These are phyloP conservation scores for Zaprionus camerounensis DNA, from an alignment of 1,140 invertebrate species.

Conservation along the genomic window DNA sequence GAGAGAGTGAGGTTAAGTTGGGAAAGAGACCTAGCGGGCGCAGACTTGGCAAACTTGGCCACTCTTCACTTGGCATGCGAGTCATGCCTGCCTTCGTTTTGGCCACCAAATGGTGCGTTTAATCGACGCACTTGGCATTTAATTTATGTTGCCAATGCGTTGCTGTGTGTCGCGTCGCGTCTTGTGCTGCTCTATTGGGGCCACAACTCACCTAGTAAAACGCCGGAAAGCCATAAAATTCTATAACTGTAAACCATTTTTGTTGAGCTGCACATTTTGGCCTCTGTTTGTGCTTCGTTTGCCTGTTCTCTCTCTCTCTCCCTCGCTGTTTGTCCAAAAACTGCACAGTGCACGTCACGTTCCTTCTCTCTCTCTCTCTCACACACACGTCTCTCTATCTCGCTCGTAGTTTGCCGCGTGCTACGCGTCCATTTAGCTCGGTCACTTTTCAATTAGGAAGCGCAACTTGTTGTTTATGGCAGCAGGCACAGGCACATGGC, in stretches of 20 bases:
- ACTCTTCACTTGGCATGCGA: constrained; percentile 45
- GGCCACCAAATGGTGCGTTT: constrained; percentile 54
- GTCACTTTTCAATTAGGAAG: constrained; percentile 76
- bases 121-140: constrained; percentile 79
- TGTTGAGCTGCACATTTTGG: constrained; percentile 80
- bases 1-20: background rate
- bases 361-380: constrained; percentile 4
- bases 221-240: constrained; percentile 84
- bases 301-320: constrained; percentile 12
- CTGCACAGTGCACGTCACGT: constrained; percentile 19
- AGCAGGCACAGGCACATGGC: constrained; percentile 76
- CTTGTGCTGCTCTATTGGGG: constrained; percentile 51
- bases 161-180: constrained; percentile 7
- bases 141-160: constrained; percentile 56
- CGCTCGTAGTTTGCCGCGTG: constrained; percentile 42
- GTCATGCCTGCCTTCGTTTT: constrained; percentile 61
- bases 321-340: constrained; percentile 47
- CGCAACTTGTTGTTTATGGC: constrained; percentile 67
- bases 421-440: constrained; percentile 72
- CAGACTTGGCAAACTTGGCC: background rate
- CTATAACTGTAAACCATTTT: constrained; percentile 84
- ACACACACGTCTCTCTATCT: constrained; percentile 20
- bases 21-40: background rate
- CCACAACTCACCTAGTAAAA: constrained; percentile 83
- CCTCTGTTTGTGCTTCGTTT: constrained; percentile 54